Evolutionary conservation across 2,113 vertebrate species (phyloP).

Genomic region (Pomatostomus ruficeps): DNA sequence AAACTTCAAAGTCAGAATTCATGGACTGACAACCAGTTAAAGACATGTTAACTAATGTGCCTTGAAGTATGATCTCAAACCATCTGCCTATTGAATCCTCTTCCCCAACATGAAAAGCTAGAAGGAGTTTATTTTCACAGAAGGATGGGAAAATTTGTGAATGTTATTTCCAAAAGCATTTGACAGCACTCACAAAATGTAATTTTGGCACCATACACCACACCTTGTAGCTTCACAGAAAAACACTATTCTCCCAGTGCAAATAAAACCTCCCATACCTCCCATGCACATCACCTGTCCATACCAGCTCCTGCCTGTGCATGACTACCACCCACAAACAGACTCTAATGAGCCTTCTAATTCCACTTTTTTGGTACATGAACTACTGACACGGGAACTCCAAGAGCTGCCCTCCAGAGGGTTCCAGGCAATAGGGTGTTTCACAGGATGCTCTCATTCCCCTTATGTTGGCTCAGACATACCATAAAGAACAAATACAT

Average conservation of each 20-base stretch:
- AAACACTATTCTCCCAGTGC: neutral
- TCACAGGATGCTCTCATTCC: neutral
- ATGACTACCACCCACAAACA: neutral
- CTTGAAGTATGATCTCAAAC: neutral
- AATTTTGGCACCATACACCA: neutral
- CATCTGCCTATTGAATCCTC: neutral
- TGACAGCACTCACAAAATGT: neutral
- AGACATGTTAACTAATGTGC: neutral
- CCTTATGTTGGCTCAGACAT: neutral
- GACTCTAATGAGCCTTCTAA: neutral
- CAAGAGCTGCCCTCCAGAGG: neutral
- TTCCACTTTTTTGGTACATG: neutral
- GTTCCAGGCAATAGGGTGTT: neutral
- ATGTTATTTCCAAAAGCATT: neutral
- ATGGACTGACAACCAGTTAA: neutral
- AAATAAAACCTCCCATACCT: neutral
- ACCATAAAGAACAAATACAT: slow-evolving; percentile 42
- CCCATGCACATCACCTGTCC: neutral
- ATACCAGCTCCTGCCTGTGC: neutral
- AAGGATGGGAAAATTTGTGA: neutral
- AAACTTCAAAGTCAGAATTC: neutral
- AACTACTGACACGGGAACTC: neutral
- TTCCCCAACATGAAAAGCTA: neutral
- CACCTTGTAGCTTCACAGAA: neutral
- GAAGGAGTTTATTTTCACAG: neutral